phyloP scores from a whole-genome alignment of 2,113 vertebrate species.

The Coracopsis vasa region DNA sequence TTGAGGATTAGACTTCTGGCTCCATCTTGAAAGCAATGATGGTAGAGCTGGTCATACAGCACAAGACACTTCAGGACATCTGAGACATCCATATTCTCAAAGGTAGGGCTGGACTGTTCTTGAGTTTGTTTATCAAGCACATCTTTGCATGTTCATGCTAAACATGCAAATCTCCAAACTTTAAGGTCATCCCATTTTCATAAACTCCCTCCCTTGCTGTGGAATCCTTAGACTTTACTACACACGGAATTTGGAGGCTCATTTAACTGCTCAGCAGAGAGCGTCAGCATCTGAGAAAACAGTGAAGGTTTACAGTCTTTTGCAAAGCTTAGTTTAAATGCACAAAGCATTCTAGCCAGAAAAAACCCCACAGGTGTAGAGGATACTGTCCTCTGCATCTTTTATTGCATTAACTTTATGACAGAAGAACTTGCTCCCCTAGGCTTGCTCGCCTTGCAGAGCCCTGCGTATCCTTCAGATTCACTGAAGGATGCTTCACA shows the following conservation, averaged over 20 bases:
- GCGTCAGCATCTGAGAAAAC: background rate
- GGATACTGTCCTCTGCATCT: background rate
- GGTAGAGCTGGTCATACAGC: background rate
- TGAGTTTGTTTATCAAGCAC: background rate
- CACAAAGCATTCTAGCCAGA: background rate
- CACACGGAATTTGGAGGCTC: background rate
- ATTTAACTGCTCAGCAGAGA: background rate
- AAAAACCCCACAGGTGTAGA: background rate
- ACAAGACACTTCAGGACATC: background rate
- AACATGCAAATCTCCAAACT: background rate
- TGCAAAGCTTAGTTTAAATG: background rate
- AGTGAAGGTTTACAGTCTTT: background rate
- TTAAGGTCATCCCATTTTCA: background rate
- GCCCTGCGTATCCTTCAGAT: background rate
- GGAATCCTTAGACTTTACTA: background rate
- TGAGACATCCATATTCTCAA: background rate
- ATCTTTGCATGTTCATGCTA: background rate
- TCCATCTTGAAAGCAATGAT: background rate
- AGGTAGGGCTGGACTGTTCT: background rate
- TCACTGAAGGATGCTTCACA: background rate
- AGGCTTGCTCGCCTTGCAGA: background rate
- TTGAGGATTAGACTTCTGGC: background rate
- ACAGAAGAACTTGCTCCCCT: background rate
- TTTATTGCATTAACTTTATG: background rate
- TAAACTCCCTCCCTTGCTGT: background rate